Conservation (phyloP, 2,888 invertebrate genomes). For the Anodontia alba region DNA sequence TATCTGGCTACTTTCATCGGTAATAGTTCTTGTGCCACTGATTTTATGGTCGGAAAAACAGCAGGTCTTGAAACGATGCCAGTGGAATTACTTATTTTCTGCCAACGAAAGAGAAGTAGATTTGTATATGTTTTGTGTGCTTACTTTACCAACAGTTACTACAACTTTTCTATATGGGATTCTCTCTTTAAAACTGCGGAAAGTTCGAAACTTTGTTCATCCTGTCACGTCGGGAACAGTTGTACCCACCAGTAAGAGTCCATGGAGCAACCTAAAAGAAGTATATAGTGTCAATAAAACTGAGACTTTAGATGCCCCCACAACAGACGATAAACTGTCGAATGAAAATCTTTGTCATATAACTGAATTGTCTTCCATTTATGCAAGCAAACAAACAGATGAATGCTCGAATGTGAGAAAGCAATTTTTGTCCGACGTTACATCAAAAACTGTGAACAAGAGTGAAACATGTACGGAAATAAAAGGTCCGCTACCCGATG, state of each 20-base stretch:
- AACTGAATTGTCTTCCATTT: no score
- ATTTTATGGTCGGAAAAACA: conserved; percentile 10
- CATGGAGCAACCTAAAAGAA: neutral
- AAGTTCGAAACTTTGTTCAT: neutral
- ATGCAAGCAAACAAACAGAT: no score
- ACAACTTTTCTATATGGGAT: conserved; percentile 19
- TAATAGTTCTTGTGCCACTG: conserved; percentile 17
- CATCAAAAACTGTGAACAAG: no score
- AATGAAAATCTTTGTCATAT: neutral
- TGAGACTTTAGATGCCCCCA: neutral
- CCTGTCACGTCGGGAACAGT: neutral
- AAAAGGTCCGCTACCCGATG: no score
- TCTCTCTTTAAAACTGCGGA: conserved; percentile 15
- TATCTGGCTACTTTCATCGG: neutral
- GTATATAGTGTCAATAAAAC: neutral
- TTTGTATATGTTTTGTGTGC: conserved; percentile 24
- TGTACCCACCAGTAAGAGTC: neutral
- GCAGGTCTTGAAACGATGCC: neutral
- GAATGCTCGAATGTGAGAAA: no score
- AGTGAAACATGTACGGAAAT: no score
- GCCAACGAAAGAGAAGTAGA: neutral
- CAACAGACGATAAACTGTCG: neutral
- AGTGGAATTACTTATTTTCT: conserved; percentile 21
- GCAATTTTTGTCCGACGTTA: no score
- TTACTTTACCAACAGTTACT: conserved; percentile 13